A percentile compares a stretch with the other conserved stretches of the same genome.
These are phyloP conservation scores for pig (Sus scrofa) DNA, from an alignment of 2,113 vertebrate species.

Conservation along the genomic window T2T-Sscrofa CM000822.6:59846501-59847000, in stretches of 20 bases:
- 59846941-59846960: not conserved
- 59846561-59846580: not conserved
- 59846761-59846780: not conserved
- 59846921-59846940: not conserved
- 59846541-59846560: not conserved
- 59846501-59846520: not conserved
- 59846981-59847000: not conserved
- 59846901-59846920: not conserved
- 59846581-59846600: not conserved
- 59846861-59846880: not conserved
- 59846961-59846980: not conserved
- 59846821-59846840: not conserved
- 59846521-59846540: constrained; percentile 40
- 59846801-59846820: not conserved
- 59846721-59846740: not conserved
- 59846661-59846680: not conserved
- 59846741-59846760: not conserved
- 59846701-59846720: not conserved
- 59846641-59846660: not conserved
- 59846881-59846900: not conserved
- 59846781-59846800: not conserved
- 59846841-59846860: not conserved
- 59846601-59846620: not conserved
- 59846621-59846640: not conserved
- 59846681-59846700: not conserved